These are phyloP conservation scores for Mnemiopsis leidyi DNA, from an alignment of 37 sponge, comb jelly and placozoan genomes.

Conservation along the genomic window DNA sequence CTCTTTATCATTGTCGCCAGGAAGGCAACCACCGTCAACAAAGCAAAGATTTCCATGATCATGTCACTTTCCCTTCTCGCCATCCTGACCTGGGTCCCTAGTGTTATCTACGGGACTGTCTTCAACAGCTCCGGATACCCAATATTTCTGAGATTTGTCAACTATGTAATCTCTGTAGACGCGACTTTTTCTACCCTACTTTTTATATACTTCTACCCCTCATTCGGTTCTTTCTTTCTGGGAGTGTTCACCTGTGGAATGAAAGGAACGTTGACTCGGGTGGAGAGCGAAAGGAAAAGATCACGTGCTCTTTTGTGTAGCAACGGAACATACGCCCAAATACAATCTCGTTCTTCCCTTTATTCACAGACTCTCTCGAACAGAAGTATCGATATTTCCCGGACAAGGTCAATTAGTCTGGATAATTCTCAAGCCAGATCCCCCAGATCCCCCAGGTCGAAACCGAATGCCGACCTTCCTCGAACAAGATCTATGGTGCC, in stretches of 20 bases:
- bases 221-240: not conserved
- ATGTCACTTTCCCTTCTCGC: not conserved
- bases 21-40: not conserved
- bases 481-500: too few species aligned
- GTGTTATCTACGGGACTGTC: slow-evolving; percentile 9
- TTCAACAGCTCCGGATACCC: not conserved
- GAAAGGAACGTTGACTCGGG: not conserved
- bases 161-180: slow-evolving; percentile 4
- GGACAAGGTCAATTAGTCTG: too few species aligned
- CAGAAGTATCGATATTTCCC: too few species aligned
- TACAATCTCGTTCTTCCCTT: too few species aligned
- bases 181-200: not conserved
- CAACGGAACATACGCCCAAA: too few species aligned
- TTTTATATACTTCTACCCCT: slow-evolving; percentile 18
- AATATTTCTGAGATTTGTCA: not conserved
- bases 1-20: not conserved
- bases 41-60: not conserved
- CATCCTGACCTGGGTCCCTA: not conserved
- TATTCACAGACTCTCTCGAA: too few species aligned
- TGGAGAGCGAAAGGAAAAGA: not conserved
- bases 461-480: too few species aligned
- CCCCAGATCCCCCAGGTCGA: too few species aligned
- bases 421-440: too few species aligned
- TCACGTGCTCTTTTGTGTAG: too few species aligned
- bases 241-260: not conserved